Base-by-base conservation (phyloP, 1,140 invertebrate genomes). In the Neodiprion virginianus region DNA sequence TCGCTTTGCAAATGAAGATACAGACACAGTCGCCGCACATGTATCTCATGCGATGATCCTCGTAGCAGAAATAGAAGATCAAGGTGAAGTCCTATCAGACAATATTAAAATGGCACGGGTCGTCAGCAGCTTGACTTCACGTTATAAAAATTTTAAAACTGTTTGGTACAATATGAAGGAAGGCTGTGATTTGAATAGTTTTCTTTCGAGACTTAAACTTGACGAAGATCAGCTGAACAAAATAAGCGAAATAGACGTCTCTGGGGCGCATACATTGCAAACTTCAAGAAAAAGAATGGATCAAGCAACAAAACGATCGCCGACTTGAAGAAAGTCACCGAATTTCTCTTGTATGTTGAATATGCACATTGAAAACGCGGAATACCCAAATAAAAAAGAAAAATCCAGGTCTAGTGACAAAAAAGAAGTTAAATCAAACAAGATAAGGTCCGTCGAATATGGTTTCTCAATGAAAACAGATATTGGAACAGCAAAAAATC, bases 151-250 rank as follows among this genome's bases (percentile, higher is more conserved):
- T 66, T 77, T 77, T 40, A 77, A 75, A 75, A 74, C 48, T 48
- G 75, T 78, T 48, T 78, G 77, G 77, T 76, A 78, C n/a, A 78
- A 74, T 68, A 74, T 76, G 47, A 78, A 76, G 72, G 72, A 78
- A 50, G 72, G 77, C 47, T 68, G 77, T 14, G 69, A 72, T 47
- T 48, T 71, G 7, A 68, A 74, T 49, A 74, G 66, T 71, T 47
- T 74, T 1, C 68, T 74, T 21, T 67, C 69, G 7, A 50, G 74
- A 17, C 53, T 74, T 14, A 28, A n/a, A 9, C 40, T 71, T 7
- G 69, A 70, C 9, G 74, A 74, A 23, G 65, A 74, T 71, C 74
- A 74, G 50, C 50, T 71, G 9, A 74, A 74, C 53, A 74, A 71
- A 71, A 65, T 12, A n/a, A 48, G n/a, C n/a, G 69, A 71, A 48